Evolutionary conservation across 2,888 invertebrate species (phyloP).

Genomic region (Halictus ligatus): DNA sequence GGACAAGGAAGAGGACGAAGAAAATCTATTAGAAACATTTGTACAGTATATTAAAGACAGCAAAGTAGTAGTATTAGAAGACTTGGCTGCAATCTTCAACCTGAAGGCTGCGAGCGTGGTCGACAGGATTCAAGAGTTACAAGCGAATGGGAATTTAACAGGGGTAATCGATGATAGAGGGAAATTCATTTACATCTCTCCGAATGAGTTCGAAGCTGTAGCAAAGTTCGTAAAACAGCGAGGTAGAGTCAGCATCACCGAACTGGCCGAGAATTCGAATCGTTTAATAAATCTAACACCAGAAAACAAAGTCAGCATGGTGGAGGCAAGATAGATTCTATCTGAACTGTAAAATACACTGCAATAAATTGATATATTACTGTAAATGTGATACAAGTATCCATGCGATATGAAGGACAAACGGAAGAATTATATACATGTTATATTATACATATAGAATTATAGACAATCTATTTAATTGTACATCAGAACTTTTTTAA

Average conservation of each 20-base stretch:
- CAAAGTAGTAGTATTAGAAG: constrained; percentile 97
- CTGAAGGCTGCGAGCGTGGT: constrained; percentile 95
- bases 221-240: constrained; percentile 98
- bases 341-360: constrained; percentile 26
- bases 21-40: constrained; percentile 93
- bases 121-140: constrained; percentile 94
- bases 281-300: constrained; percentile 94
- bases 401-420: background rate
- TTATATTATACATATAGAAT: constrained; percentile 13
- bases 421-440: background rate
- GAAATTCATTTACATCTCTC: constrained; percentile 98
- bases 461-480: constrained; percentile 38
- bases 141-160: constrained; percentile 93
- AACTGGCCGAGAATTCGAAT: constrained; percentile 97
- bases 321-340: constrained; percentile 38
- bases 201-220: constrained; percentile 95
- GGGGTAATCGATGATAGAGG: constrained; percentile 99
- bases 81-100: constrained; percentile 95
- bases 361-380: constrained; percentile 40
- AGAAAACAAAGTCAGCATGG: constrained; percentile 35
- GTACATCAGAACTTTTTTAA: constrained; percentile 23
- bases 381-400: constrained; percentile 8
- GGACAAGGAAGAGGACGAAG: constrained; percentile 88
- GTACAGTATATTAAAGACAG: constrained; percentile 93
- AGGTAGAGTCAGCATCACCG: constrained; percentile 96